Percentiles rank a stretch among this genome's conserved stretches.
phyloP scores from a whole-genome alignment of 2,888 invertebrate species.

The Agrotis segetum region DNA sequence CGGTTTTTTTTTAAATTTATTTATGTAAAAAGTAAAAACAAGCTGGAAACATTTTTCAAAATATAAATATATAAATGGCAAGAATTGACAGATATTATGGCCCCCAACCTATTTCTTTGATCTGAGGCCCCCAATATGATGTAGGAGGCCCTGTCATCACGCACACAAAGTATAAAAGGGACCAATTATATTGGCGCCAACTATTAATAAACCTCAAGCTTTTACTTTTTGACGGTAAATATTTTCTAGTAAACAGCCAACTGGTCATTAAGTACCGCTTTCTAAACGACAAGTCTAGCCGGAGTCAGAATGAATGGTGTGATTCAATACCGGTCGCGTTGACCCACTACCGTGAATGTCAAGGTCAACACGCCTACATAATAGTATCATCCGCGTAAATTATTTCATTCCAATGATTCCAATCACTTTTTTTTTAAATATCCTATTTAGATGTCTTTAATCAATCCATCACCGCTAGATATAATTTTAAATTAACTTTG shows the following conservation, averaged over 20 bases:
- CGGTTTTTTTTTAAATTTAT: too few relatives aligned
- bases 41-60: too few relatives aligned
- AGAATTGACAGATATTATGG: too few relatives aligned
- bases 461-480: not conserved
- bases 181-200: not conserved
- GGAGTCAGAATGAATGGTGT: constrained; percentile 15
- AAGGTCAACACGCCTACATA: constrained; percentile 49
- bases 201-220: not conserved
- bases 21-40: too few relatives aligned
- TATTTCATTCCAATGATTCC: constrained; percentile 17
- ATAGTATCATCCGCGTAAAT: constrained; percentile 41
- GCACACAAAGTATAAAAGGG: too few relatives aligned
- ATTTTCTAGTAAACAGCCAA: constrained; percentile 18
- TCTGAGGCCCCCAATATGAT: too few relatives aligned
- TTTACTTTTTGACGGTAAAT: not conserved
- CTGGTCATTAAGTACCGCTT: constrained; percentile 34
- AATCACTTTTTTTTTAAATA: constrained; percentile 24
- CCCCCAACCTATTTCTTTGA: too few relatives aligned
- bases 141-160: too few relatives aligned
- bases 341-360: constrained; percentile 54
- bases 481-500: not conserved
- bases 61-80: too few relatives aligned
- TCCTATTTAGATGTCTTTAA: constrained; percentile 24
- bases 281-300: constrained; percentile 40
- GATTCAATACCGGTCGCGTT: constrained; percentile 54